Base-by-base conservation (phyloP, 2,888 invertebrate species). In the Acleris literana region DNA sequence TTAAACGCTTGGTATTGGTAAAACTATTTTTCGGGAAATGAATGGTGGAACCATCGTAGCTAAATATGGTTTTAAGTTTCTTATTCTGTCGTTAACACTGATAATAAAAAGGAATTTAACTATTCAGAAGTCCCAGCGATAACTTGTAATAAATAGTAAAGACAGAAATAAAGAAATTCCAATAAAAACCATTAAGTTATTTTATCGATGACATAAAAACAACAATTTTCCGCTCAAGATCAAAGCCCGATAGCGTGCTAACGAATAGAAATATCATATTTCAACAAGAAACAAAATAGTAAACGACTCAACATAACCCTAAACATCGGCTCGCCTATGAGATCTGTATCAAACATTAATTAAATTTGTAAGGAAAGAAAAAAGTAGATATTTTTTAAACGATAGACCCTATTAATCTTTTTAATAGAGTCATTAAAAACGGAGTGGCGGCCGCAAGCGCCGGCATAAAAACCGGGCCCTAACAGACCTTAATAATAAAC, bases 351-450 rank as follows among this genome's bases (percentile, higher is more conserved):
- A 75, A 66, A 80, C 80, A 86, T 86, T 91, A 89, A 92, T 92
- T 91, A 88, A 91, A 92, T 92, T 90, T 92, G 88, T 90, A 80
- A 71, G 75, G 79, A 82, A 85, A 77, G 78, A 82, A 86, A 86
- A 64, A 88, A 83, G 77, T 75, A 78, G 79, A 83, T 85, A 81
- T 84, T 87, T 86, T 87, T 86, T 80, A 84, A 82, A 76, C 81
- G 84, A 86, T 87, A 85, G 82, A 81, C 77, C 76, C 86, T 82
- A 91, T 92, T 90, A 91, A 92, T 92, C 92, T 87, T 79, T 85
- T 88, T 90, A 92, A 92, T 92, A 90, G 90, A 92, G 92, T 84
- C 90, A 92, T 92, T 91, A 92, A 89, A 85, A 85, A 76, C 79
- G 75, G 79, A 84, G 86, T 81, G 85, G 81, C 80, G 72, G 84